Evolutionary conservation across 2,113 vertebrate genomes (phyloP).

Genomic region (Typhlomys cinereus): DNA sequence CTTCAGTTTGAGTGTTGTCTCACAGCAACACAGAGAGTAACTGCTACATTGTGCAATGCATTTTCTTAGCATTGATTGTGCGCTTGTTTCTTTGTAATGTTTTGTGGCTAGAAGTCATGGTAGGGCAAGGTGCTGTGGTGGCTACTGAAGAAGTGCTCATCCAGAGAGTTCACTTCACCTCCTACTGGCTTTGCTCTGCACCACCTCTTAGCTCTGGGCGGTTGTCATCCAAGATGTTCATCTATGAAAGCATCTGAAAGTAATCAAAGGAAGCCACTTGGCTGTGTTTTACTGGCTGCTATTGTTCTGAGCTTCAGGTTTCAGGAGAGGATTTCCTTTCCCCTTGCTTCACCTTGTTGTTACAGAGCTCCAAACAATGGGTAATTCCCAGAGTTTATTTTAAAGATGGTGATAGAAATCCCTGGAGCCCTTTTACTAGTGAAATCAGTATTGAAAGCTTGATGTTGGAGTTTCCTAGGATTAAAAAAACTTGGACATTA

Average conservation of each 20-base stretch:
- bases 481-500: conserved; percentile 38
- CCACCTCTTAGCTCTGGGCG: background rate
- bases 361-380: conserved; percentile 68
- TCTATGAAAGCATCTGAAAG: conserved; percentile 21
- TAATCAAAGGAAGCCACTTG: conserved; percentile 62
- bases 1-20: too few species aligned
- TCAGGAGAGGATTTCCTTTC: conserved; percentile 84
- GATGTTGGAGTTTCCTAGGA: conserved; percentile 53
- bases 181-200: background rate
- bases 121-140: background rate
- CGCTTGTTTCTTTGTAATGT: conserved; percentile 15
- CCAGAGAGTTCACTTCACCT: background rate
- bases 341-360: conserved; percentile 74
- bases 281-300: background rate
- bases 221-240: background rate
- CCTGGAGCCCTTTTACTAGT: conserved; percentile 27
- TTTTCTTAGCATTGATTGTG: background rate
- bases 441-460: conserved; percentile 35
- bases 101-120: background rate
- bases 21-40: too few species aligned
- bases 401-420: conserved; percentile 62
- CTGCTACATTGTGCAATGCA: background rate
- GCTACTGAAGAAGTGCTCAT: background rate
- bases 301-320: conserved; percentile 65
- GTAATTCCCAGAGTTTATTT: conserved; percentile 26